Conservation (phyloP, 2,113 vertebrate species). For the Mola mola region DNA sequence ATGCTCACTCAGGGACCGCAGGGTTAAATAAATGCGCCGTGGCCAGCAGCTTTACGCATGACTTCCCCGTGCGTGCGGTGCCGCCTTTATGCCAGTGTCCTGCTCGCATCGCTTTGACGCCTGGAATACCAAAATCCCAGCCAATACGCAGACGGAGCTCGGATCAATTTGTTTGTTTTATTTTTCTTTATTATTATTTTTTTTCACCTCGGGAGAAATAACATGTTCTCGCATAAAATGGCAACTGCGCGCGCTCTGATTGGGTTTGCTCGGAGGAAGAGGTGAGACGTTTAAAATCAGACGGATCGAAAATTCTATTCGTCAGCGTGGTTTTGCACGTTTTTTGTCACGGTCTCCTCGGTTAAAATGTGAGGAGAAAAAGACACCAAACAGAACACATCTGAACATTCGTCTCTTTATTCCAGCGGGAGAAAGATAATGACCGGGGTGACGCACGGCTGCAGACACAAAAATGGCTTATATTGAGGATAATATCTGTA, state of each 20-base stretch:
- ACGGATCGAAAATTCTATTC: not conserved
- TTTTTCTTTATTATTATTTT: not conserved
- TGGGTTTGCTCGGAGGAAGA: constrained; percentile 42
- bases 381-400: not conserved
- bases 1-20: constrained; percentile 54
- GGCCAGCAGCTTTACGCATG: constrained; percentile 72
- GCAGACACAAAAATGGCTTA: constrained; percentile 7
- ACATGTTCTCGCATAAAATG: constrained; percentile 45
- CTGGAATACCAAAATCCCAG: constrained; percentile 45
- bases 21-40: constrained; percentile 64
- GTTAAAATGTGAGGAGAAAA: not conserved
- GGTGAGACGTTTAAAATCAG: constrained; percentile 58
- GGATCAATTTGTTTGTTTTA: constrained; percentile 25
- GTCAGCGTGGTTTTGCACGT: not conserved
- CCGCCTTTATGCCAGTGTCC: constrained; percentile 29
- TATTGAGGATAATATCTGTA: constrained; percentile 10
- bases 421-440: constrained; percentile 19
- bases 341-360: too few species aligned
- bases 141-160: constrained; percentile 4
- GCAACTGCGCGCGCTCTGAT: constrained; percentile 37
- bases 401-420: not conserved
- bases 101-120: constrained; percentile 48
- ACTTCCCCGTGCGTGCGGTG: constrained; percentile 61
- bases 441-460: constrained; percentile 26
- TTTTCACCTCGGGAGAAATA: constrained; percentile 9